Conservation (phyloP, 2,888 invertebrate species). For the Drosophila sordidapex region DNA sequence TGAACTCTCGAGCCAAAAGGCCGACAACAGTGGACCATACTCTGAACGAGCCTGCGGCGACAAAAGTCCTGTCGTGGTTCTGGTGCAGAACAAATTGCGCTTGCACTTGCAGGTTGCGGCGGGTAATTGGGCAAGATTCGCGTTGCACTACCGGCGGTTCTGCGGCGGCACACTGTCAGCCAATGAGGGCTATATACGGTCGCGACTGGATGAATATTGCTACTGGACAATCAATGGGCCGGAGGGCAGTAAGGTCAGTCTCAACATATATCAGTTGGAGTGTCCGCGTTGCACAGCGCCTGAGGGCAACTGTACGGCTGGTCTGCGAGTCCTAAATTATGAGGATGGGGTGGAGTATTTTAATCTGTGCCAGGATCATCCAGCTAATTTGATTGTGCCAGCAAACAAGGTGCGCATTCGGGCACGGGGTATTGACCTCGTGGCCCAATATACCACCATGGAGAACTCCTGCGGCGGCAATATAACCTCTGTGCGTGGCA, state of each 20-base stretch:
- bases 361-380: slow-evolving; percentile 62
- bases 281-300: slow-evolving; percentile 61
- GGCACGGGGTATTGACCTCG: slow-evolving; percentile 61
- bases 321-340: slow-evolving; percentile 50
- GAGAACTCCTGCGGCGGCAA: slow-evolving; percentile 89
- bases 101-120: slow-evolving; percentile 88
- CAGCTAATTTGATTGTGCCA: slow-evolving; percentile 56
- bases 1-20: slow-evolving; percentile 78
- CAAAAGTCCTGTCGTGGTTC: slow-evolving; percentile 84
- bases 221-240: slow-evolving; percentile 26
- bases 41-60: slow-evolving; percentile 87
- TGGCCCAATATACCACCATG: slow-evolving; percentile 85
- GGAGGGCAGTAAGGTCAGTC: slow-evolving; percentile 63
- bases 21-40: slow-evolving; percentile 83
- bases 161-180: slow-evolving; percentile 66
- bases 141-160: slow-evolving; percentile 52
- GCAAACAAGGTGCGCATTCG: slow-evolving; percentile 52
- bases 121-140: slow-evolving; percentile 78
- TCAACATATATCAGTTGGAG: slow-evolving; percentile 74
- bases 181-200: slow-evolving; percentile 64
- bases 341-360: slow-evolving; percentile 51
- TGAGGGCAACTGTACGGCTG: slow-evolving; percentile 53
- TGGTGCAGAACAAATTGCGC: slow-evolving; percentile 88
- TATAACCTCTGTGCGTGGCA: slow-evolving; percentile 87
- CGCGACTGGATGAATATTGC: slow-evolving; percentile 61